phyloP scores from a whole-genome alignment of 2,888 invertebrate species.

The Arge pagana region DNA sequence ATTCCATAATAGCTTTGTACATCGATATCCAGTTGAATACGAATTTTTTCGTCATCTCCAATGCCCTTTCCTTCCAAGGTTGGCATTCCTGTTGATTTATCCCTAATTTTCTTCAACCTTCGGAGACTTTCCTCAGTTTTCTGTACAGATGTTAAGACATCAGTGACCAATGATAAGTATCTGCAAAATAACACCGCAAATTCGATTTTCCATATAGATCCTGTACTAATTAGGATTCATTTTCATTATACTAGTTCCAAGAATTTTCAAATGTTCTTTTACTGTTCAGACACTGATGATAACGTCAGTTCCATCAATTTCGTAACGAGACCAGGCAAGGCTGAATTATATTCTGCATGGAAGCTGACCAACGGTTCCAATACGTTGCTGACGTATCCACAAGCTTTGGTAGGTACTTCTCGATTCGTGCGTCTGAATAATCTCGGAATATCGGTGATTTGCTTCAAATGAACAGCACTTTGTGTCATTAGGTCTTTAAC shows the following conservation, averaged over 20 bases:
- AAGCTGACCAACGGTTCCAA: slow-evolving; percentile 67
- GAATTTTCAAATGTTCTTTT: no score
- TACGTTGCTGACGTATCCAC: slow-evolving; percentile 76
- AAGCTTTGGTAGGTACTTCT: slow-evolving; percentile 80
- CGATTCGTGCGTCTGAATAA: slow-evolving; percentile 91
- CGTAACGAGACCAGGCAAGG: slow-evolving; percentile 52
- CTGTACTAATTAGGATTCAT: slow-evolving; percentile 56
- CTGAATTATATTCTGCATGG: slow-evolving; percentile 59
- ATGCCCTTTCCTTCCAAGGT: slow-evolving; percentile 64
- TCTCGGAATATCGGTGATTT: slow-evolving; percentile 92
- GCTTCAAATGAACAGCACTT: slow-evolving; percentile 69
- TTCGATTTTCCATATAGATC: slow-evolving; percentile 8
- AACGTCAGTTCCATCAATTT: slow-evolving; percentile 58
- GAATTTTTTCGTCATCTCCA: slow-evolving; percentile 92
- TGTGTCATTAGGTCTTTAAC: slow-evolving; percentile 56
- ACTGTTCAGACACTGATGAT: slow-evolving; percentile 60
- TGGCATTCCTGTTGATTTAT: slow-evolving; percentile 59
- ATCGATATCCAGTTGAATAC: slow-evolving; percentile 87
- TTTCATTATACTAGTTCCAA: no score
- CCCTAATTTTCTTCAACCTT: slow-evolving; percentile 83
- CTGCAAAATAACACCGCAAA: slow-evolving; percentile 45
- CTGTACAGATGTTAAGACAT: slow-evolving; percentile 90
- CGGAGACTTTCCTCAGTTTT: slow-evolving; percentile 94
- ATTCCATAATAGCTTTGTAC: slow-evolving; percentile 74
- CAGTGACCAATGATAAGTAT: slow-evolving; percentile 76